Conservation (phyloP, 2,797 vertebrate genomes). For the Anguilla pacifica region DNA sequence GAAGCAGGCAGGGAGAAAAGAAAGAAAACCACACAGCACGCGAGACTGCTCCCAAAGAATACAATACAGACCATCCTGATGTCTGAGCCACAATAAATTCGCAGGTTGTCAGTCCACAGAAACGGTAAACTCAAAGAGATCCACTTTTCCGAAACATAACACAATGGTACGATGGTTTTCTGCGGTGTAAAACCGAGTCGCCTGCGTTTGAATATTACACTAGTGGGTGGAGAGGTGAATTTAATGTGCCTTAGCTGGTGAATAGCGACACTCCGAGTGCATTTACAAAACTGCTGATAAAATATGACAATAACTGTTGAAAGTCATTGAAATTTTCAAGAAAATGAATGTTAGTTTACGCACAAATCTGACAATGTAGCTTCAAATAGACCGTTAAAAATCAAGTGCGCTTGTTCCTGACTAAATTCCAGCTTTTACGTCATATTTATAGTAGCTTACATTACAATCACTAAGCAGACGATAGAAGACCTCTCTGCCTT, state of each 20-base stretch:
- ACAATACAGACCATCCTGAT: conserved; percentile 39
- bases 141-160: neutral
- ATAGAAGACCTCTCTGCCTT: no score
- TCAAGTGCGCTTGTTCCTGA: no score
- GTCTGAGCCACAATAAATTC: conserved; percentile 45
- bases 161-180: neutral
- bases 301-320: neutral
- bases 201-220: neutral
- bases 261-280: conserved; percentile 12
- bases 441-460: no score
- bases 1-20: neutral
- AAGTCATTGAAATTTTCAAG: neutral
- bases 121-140: neutral
- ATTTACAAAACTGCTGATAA: conserved; percentile 11
- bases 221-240: conserved; percentile 1
- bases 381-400: no score
- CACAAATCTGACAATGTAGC: neutral
- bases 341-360: neutral
- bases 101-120: conserved; percentile 22
- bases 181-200: neutral
- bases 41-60: conserved; percentile 17
- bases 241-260: neutral
- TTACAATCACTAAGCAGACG: no score
- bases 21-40: conserved; percentile 26
- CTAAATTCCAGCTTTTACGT: no score